Percentiles rank a stretch among this genome's conserved stretches.
phyloP scores from a whole-genome alignment of 1,140 invertebrate genomes.

The Saxidomus purpurata region DNA sequence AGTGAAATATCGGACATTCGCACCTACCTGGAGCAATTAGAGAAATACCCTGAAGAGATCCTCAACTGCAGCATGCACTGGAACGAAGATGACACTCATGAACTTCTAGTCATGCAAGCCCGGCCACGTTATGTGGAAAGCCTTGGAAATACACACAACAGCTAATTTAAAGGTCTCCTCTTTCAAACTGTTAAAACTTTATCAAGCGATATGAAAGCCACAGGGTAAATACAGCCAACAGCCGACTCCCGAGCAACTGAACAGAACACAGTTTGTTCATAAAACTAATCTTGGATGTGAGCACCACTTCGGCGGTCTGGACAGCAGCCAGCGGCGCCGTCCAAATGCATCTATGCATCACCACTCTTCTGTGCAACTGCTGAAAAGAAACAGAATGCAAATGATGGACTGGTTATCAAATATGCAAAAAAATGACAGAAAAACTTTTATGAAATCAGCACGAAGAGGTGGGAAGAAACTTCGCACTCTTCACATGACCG shows the following conservation, averaged over 20 bases:
- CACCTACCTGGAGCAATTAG: background rate
- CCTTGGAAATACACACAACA: too few species aligned
- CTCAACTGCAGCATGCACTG: background rate
- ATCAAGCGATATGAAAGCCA: too few species aligned
- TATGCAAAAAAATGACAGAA: background rate
- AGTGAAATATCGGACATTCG: background rate
- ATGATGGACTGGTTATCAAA: background rate
- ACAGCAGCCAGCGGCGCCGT: conserved; percentile 48
- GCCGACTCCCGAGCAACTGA: background rate
- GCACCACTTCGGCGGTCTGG: conserved; percentile 60
- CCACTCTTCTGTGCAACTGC: conserved; percentile 20
- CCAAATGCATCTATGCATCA: conserved; percentile 31
- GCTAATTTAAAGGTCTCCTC: too few species aligned
- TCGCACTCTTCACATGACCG: too few species aligned
- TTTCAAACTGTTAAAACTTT: too few species aligned
- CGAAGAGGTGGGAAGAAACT: too few species aligned
- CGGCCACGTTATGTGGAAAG: too few species aligned
- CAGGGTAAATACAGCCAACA: background rate
- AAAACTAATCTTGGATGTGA: conserved; percentile 24
- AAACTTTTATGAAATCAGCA: background rate
- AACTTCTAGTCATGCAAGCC: too few species aligned
- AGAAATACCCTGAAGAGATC: background rate
- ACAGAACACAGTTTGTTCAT: conserved; percentile 9
- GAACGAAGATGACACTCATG: background rate
- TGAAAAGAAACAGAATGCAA: background rate